phyloP scores from a whole-genome alignment of 1,140 invertebrate species.

The Idris sp. region DNA sequence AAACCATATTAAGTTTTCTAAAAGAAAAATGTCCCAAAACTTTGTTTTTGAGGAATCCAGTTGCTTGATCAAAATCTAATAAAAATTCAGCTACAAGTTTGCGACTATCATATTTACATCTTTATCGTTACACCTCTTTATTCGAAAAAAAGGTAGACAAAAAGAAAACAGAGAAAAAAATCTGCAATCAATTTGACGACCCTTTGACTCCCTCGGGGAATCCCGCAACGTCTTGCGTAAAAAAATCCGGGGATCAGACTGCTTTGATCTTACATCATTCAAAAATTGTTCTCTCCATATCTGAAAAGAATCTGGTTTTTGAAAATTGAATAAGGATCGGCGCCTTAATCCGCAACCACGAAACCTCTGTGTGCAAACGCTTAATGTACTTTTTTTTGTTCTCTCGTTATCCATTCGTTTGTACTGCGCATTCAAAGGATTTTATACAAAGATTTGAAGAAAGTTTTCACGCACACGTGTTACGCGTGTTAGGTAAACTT shows the following conservation, averaged over 20 bases:
- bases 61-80: no score
- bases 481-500: slow-evolving; percentile 25
- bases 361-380: slow-evolving; percentile 11
- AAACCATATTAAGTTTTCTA: no score
- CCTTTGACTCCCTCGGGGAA: slow-evolving; percentile 21
- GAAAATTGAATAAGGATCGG: slow-evolving; percentile 43
- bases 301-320: slow-evolving; percentile 30
- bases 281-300: slow-evolving; percentile 41
- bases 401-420: slow-evolving; percentile 18
- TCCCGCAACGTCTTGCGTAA: slow-evolving; percentile 19
- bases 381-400: slow-evolving; percentile 43
- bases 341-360: slow-evolving; percentile 21
- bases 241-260: slow-evolving; percentile 6
- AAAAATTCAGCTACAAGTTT: background rate
- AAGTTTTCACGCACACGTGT: slow-evolving; percentile 38
- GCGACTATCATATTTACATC: no score
- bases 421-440: slow-evolving; percentile 10
- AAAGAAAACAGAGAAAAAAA: slow-evolving; percentile 8
- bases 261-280: slow-evolving; percentile 44
- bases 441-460: no score
- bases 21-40: no score
- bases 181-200: slow-evolving; percentile 10
- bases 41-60: no score
- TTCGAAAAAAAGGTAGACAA: background rate
- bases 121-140: no score